Base-by-base conservation (phyloP, 2,888 invertebrate species). In the Cataglyphis livida region DNA sequence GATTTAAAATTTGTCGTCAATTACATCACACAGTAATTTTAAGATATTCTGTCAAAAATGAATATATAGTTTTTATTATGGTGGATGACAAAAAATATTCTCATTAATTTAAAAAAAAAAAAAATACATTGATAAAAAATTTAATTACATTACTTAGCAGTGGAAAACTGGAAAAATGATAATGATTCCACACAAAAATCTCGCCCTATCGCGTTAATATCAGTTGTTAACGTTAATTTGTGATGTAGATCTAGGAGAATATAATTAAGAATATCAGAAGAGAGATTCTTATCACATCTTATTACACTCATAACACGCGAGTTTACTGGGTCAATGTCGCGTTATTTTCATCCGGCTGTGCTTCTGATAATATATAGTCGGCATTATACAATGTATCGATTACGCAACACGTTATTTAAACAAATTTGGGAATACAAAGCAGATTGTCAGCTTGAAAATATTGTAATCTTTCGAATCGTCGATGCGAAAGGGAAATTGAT, bases 251-350 rank as follows among this genome's bases (percentile, higher is more conserved):
- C 38, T 25, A 25, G 6, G 12, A 38, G 35, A 66, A 57, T 28
- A 41, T 66, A 65, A 76, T 79, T 70, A 79, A 79, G 48, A 79
- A 25, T 38, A 61, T 70, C 44, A 12, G 28, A 59, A 44, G 44
- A 25, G 59, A 59, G 59, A 78, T 78, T 12, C 25, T 68, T 61
- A 79, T 79, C 78, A n/a, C 65, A 59, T n/a, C n/a, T n/a, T n/a
- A n/a, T n/a, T 44, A 51, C 4, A 59, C 12, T 35, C 48, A 21
- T n/a, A 44, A 18, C 70, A 70, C 70, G 48, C 48, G 68, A 79
- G 68, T 70, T 70, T 35, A 79, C 44, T 79, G 9, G 78, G 78
- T 79, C 78, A 70, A 79, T 79, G 59, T 44, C 25, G 59, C 44
- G 68, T 68, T 66, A 41, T 66, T 64, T 54, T 38, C 38, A 68